These are phyloP conservation scores for Gallinago stenura DNA, from an alignment of 2,797 vertebrate genomes.

Conservation along the genomic window DNA sequence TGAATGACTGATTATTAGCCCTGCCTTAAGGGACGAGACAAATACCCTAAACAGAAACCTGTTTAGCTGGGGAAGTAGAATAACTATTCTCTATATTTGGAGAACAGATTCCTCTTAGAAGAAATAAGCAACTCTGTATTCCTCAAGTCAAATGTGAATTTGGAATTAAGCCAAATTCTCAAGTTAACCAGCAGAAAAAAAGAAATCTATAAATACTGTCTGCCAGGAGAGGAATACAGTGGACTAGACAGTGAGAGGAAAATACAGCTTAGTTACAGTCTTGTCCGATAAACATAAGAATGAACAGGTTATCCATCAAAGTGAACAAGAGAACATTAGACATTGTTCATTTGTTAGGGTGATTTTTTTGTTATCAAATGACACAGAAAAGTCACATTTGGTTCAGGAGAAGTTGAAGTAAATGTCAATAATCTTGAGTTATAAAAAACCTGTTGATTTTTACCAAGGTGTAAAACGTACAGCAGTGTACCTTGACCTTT, in stretches of 20 bases:
- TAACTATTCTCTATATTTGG: neutral
- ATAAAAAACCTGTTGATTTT: neutral
- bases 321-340: neutral
- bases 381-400: neutral
- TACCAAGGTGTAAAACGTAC: neutral
- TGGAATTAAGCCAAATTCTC: neutral
- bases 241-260: neutral
- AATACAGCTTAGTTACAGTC: neutral
- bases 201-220: neutral
- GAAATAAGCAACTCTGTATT: neutral
- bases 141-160: neutral
- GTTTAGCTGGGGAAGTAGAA: neutral
- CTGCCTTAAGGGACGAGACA: neutral
- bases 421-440: neutral
- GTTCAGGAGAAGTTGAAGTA: neutral
- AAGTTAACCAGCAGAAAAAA: neutral
- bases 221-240: neutral
- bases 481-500: neutral
- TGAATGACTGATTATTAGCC: constrained; percentile 9
- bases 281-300: neutral
- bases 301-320: neutral
- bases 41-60: neutral
- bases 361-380: neutral
- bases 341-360: neutral
- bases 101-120: neutral